Evolutionary conservation across 1,140 invertebrate genomes (phyloP).

Genomic region (Drosophila auraria): DNA sequence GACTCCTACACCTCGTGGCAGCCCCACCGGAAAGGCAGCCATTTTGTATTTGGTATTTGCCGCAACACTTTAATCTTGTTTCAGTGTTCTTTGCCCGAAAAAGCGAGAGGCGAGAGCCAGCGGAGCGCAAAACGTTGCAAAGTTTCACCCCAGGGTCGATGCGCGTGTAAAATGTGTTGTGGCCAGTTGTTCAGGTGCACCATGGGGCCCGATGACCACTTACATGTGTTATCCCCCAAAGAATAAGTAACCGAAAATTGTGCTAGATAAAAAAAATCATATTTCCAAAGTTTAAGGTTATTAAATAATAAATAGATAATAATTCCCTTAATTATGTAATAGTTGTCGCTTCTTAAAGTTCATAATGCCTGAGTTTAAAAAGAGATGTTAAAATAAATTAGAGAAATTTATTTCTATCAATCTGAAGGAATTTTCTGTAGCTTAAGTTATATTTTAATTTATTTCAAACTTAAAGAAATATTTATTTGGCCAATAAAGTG

Average conservation of each 20-base stretch:
- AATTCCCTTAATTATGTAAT: too few species aligned
- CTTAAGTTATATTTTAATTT: neutral
- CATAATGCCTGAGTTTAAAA: too few species aligned
- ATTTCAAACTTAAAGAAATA: too few species aligned
- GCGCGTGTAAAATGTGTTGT: constrained; percentile 43
- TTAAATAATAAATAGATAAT: too few species aligned
- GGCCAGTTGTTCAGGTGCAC: constrained; percentile 32
- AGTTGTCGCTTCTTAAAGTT: too few species aligned
- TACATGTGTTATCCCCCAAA: too few species aligned
- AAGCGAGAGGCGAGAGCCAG: constrained; percentile 22
- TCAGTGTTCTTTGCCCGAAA: constrained; percentile 51
- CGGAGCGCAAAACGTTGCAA: constrained; percentile 46
- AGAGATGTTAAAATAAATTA: too few species aligned
- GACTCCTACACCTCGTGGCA: constrained; percentile 6
- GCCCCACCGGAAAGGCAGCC: constrained; percentile 35
- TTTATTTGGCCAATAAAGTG: neutral
- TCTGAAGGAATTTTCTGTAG: too few species aligned
- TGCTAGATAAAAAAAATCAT: too few species aligned
- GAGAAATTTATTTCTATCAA: too few species aligned
- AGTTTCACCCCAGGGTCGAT: constrained; percentile 26
- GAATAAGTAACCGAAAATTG: too few species aligned
- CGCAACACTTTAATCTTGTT: constrained; percentile 68
- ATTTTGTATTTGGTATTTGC: constrained; percentile 62
- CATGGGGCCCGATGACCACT: neutral
- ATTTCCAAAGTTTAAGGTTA: too few species aligned